These are phyloP conservation scores for Silurus aristotelis DNA, from an alignment of 2,797 vertebrate genomes.

Conservation along the genomic window DNA sequence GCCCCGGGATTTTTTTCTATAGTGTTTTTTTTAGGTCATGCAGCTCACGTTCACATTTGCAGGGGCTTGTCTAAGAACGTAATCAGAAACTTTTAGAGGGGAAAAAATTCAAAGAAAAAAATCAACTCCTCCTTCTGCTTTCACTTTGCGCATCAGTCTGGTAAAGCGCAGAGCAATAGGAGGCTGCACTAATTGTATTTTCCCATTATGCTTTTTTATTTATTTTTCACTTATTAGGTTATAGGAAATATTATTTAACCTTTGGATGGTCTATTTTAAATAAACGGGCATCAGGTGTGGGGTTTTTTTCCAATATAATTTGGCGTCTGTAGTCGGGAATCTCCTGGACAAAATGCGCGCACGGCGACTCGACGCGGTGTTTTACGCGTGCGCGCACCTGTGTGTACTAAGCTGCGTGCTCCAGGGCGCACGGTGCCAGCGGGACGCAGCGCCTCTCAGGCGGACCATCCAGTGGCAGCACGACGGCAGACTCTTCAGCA, in stretches of 20 bases:
- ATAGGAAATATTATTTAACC: conserved; percentile 44
- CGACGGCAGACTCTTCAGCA: conserved; percentile 90
- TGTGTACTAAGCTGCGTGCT: conserved; percentile 76
- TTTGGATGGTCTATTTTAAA: neutral
- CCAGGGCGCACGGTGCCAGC: conserved; percentile 72
- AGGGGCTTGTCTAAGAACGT: conserved; percentile 80
- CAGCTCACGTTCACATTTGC: conserved; percentile 44
- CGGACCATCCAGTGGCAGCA: conserved; percentile 91
- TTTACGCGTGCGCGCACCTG: conserved; percentile 70
- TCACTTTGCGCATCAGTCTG: conserved; percentile 67
- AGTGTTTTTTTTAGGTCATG: conserved; percentile 29
- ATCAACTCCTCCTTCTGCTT: conserved; percentile 77
- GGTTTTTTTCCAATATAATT: no score
- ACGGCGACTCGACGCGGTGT: conserved; percentile 63
- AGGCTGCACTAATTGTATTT: conserved; percentile 65
- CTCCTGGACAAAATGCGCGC: conserved; percentile 65
- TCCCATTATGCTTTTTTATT: conserved; percentile 53
- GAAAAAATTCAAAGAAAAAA: neutral
- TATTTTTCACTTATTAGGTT: conserved; percentile 19
- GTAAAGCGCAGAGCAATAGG: conserved; percentile 69
- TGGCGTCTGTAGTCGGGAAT: conserved; percentile 21
- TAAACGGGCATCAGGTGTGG: no score
- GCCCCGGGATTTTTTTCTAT: neutral
- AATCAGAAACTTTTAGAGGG: conserved; percentile 75
- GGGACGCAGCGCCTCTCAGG: conserved; percentile 75